Percentiles rank a stretch among this genome's conserved stretches.
Evolutionary conservation across 2,888 invertebrate species (phyloP).

Genomic region (Chalcis sispes): DNA sequence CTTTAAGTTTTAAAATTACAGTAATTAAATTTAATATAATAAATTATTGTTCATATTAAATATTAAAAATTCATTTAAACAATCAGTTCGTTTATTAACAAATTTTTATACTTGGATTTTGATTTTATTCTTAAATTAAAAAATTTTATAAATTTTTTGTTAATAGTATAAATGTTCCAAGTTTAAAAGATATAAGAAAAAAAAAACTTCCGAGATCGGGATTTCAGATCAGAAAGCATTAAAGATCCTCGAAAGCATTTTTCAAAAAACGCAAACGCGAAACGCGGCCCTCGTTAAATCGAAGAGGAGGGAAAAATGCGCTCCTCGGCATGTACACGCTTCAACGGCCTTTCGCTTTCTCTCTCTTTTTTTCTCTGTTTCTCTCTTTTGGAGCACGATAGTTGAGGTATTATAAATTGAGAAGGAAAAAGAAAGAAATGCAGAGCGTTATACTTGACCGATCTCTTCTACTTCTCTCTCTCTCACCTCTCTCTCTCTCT

Average conservation of each 20-base stretch:
- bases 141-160: too few relatives aligned
- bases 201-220: too few relatives aligned
- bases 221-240: too few relatives aligned
- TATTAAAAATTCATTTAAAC: too few relatives aligned
- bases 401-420: slow-evolving; percentile 44
- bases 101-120: too few relatives aligned
- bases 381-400: neutral
- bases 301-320: neutral
- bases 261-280: slow-evolving; percentile 17
- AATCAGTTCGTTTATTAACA: too few relatives aligned
- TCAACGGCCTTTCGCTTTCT: slow-evolving; percentile 14
- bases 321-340: neutral
- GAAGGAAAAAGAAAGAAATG: slow-evolving; percentile 14
- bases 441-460: slow-evolving; percentile 19
- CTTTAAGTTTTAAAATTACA: too few relatives aligned
- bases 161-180: too few relatives aligned
- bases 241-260: neutral
- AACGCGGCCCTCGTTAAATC: slow-evolving; percentile 36
- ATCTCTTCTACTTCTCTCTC: slow-evolving; percentile 13
- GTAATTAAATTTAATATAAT: too few relatives aligned
- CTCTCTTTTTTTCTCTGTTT: neutral
- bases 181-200: too few relatives aligned
- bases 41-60: too few relatives aligned
- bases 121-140: too few relatives aligned
- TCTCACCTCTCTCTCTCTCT: slow-evolving; percentile 3